These are phyloP conservation scores for Meteorus cinctellus DNA, from an alignment of 2,888 invertebrate species.

Conservation along the genomic window DNA sequence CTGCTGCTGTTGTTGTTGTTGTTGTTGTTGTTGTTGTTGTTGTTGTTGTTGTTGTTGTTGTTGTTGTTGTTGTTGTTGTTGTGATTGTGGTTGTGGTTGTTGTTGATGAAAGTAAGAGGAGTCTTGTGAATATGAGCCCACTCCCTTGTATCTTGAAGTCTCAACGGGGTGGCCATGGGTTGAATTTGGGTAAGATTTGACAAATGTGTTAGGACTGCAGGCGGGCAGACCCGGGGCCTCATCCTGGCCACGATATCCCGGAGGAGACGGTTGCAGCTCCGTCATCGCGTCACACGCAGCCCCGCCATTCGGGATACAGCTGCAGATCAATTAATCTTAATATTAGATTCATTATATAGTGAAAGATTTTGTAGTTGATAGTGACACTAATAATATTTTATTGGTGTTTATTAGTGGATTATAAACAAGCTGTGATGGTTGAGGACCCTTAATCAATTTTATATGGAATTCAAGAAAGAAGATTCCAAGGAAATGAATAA, in stretches of 20 bases:
- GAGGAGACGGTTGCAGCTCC: slow-evolving; percentile 72
- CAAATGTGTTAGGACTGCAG: slow-evolving; percentile 48
- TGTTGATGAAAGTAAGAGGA: slow-evolving; percentile 56
- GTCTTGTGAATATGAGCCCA: slow-evolving; percentile 59
- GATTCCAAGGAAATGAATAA: no score
- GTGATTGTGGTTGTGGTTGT: slow-evolving; percentile 47
- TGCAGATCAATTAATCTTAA: slow-evolving; percentile 48
- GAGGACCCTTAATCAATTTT: no score
- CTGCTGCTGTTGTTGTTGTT: slow-evolving; percentile 32
- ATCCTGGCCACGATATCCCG: slow-evolving; percentile 72
- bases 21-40: slow-evolving; percentile 49
- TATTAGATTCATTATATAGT: neutral
- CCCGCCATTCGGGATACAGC: slow-evolving; percentile 73
- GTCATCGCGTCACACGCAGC: slow-evolving; percentile 72
- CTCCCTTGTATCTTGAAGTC: slow-evolving; percentile 22
- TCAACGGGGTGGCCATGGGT: slow-evolving; percentile 20
- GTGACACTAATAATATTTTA: neutral
- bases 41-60: slow-evolving; percentile 49
- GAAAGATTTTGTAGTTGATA: neutral
- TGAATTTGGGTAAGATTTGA: slow-evolving; percentile 13
- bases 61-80: slow-evolving; percentile 48
- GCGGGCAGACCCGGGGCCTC: slow-evolving; percentile 68
- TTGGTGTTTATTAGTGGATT: neutral
- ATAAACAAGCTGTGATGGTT: no score
- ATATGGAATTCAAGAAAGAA: no score